phyloP scores from a whole-genome alignment of 30 jellyfish, hydroid and myxozoan species.

The Chrysaora quinquecirrha region DNA sequence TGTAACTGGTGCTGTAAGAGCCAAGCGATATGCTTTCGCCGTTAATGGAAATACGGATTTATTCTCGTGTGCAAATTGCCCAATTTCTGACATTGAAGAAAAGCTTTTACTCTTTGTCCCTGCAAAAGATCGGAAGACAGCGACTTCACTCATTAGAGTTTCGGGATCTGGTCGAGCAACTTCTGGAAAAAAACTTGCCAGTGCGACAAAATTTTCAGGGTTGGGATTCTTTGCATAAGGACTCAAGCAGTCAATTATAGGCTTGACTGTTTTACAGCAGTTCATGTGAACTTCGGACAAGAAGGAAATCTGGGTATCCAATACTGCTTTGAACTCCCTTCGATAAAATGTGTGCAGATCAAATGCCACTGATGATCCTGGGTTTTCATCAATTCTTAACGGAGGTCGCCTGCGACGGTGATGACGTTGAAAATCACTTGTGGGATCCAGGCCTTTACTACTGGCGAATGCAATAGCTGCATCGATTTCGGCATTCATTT shows the following conservation, averaged over 20 bases:
- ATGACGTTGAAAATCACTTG: constrained; percentile 19
- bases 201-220: background rate
- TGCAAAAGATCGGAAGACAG: constrained; percentile 8
- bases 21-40: constrained; percentile 21
- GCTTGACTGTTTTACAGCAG: constrained; percentile 30
- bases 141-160: constrained; percentile 21
- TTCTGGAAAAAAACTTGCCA: constrained; percentile 10
- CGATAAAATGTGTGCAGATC: constrained; percentile 4
- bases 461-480: constrained; percentile 20
- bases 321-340: constrained; percentile 12
- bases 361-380: background rate
- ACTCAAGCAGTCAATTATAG: constrained; percentile 10
- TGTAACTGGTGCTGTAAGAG: constrained; percentile 39
- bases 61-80: background rate
- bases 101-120: background rate
- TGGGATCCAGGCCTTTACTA: constrained; percentile 19
- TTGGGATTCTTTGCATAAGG: background rate
- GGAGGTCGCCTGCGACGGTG: constrained; percentile 38
- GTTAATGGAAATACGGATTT: constrained; percentile 13
- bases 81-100: constrained; percentile 1
- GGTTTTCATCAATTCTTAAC: constrained; percentile 18
- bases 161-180: constrained; percentile 14
- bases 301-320: constrained; percentile 39
- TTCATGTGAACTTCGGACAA: constrained; percentile 1
- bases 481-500: constrained; percentile 7